These are phyloP conservation scores for Andrena marginata DNA, from an alignment of 2,888 invertebrate species.

Conservation along the genomic window DNA sequence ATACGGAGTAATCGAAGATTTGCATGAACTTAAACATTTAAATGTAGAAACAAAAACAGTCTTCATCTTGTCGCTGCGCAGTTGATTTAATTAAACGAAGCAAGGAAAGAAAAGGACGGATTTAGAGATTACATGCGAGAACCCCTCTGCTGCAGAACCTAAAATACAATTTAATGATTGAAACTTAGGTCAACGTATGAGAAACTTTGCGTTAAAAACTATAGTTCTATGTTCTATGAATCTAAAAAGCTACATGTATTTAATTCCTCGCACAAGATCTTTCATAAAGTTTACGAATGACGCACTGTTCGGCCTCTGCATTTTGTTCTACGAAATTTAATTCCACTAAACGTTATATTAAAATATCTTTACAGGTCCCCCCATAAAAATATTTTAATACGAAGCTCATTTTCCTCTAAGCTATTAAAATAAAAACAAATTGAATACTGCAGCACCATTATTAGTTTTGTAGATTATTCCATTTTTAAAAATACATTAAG, in stretches of 20 bases:
- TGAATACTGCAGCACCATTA: neutral
- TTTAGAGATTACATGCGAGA: constrained; percentile 92
- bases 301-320: constrained; percentile 68
- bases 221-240: constrained; percentile 18
- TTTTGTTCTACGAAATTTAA: constrained; percentile 46
- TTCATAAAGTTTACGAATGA: neutral
- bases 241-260: neutral
- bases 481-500: constrained; percentile 11
- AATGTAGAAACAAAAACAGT: constrained; percentile 75
- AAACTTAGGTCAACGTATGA: constrained; percentile 50
- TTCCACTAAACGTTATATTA: neutral
- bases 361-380: constrained; percentile 2
- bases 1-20: constrained; percentile 54
- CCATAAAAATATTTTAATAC: constrained; percentile 16
- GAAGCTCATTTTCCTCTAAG: neutral
- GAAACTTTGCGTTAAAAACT: constrained; percentile 22
- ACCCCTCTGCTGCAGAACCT: constrained; percentile 96
- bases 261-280: neutral
- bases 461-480: constrained; percentile 25
- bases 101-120: constrained; percentile 76
- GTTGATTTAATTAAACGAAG: constrained; percentile 73
- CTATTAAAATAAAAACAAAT: constrained; percentile 21
- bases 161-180: constrained; percentile 77
- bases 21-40: constrained; percentile 63
- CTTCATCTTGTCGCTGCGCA: constrained; percentile 79